Conservation (phyloP, 2,113 vertebrate species). For the Nothoprocta perdicaria region DNA sequence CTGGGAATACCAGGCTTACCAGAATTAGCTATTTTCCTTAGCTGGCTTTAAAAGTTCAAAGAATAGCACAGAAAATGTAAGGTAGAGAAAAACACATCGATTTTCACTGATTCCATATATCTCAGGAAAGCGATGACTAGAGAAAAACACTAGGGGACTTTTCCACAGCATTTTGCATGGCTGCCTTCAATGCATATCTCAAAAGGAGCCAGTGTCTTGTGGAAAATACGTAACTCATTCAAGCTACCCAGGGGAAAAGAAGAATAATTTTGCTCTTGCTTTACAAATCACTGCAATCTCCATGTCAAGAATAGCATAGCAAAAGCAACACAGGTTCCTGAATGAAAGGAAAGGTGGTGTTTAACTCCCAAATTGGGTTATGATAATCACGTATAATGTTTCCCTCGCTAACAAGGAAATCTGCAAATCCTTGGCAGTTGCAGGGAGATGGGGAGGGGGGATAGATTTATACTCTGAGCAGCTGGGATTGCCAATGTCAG, state of each 20-base stretch:
- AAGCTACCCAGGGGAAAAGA: constrained; percentile 11
- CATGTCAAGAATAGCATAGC: not conserved
- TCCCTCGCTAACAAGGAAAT: not conserved
- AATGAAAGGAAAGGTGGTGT: not conserved
- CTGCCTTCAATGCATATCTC: constrained; percentile 15
- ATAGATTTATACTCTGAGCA: not conserved
- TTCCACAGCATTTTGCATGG: not conserved
- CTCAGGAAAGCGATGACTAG: not conserved
- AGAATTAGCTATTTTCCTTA: not conserved
- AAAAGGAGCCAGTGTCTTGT: constrained; percentile 28
- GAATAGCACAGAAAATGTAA: not conserved
- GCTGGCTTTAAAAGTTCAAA: constrained; percentile 22
- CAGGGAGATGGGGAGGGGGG: not conserved
- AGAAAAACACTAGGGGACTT: not conserved
- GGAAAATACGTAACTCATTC: constrained; percentile 25
- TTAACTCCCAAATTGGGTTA: not conserved
- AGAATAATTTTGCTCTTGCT: constrained; percentile 11
- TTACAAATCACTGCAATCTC: not conserved
- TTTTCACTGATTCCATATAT: not conserved
- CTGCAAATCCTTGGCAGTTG: not conserved
- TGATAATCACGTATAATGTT: not conserved
- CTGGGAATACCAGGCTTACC: not conserved
- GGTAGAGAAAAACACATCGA: not conserved
- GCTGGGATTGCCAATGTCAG: not conserved
- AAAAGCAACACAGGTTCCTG: constrained; percentile 11